Percentiles rank a stretch among this genome's conserved stretches.
phyloP scores from a whole-genome alignment of 2,888 invertebrate species.

The Sminthurinus aureus region DNA sequence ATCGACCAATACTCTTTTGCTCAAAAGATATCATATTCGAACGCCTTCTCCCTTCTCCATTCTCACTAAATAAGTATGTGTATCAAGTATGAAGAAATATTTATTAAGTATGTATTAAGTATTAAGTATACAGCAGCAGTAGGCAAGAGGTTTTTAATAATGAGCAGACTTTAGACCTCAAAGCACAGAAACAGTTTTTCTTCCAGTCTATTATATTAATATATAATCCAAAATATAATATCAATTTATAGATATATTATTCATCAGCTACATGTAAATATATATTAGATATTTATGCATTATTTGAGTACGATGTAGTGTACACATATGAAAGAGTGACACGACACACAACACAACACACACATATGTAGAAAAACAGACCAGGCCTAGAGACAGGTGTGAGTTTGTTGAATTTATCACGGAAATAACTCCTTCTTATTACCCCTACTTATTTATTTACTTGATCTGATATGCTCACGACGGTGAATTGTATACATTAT shows the following conservation, averaged over 20 bases:
- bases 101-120: too few species aligned
- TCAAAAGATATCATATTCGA: too few species aligned
- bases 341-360: neutral
- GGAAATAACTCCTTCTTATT: conserved; percentile 20
- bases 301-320: neutral
- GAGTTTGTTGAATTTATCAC: neutral
- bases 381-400: conserved; percentile 11
- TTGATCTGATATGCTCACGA: neutral
- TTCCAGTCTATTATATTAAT: too few species aligned
- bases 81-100: too few species aligned
- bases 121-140: too few species aligned
- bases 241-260: neutral
- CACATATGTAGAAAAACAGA: neutral
- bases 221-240: neutral
- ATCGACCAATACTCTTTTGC: too few species aligned
- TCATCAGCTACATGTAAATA: neutral
- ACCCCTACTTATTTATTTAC: neutral
- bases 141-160: too few species aligned
- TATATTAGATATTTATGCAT: neutral
- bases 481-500: neutral
- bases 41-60: too few species aligned
- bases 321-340: neutral
- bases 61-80: too few species aligned
- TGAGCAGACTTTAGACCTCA: too few species aligned
- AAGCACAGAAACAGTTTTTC: too few species aligned